Base-by-base conservation (phyloP, 2,888 invertebrate genomes). In the Sminthurides aquaticus region DNA sequence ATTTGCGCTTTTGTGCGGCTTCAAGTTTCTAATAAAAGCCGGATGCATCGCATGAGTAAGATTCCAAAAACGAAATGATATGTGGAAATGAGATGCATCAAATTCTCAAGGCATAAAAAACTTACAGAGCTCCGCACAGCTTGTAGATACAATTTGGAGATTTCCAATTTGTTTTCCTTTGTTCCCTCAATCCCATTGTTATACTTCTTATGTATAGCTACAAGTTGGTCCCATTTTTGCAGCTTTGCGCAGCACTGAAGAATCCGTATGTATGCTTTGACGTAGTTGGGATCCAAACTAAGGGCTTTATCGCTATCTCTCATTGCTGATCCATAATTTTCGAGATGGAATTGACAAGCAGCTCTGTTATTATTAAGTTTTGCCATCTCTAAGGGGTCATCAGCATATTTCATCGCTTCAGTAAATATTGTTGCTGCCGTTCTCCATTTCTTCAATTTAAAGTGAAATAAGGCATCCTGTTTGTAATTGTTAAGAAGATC, bases 381-480 rank as follows among this genome's bases (percentile, higher is more conserved):
- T 81, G 60, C 58, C 48, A 57, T 59, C 24, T 64, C 64, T 26
- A 27, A 20, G 20, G 59, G 26, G 27, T 64, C 56, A 22, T 69
- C 67, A 15, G 60, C 59, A 55, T 64, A 55, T 20, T 87, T 89
- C 49, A 98, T 85, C 1, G 91, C 98, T 79, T 94, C 93, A 0
- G 92, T 91, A 77, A 96, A 96, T 62, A 88, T 87, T 62, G 88
- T 79, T 67, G 94, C 86, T 0, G 96, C 92, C 77, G 92, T 82
- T 69, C 91, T 83, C 77, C 95, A 99, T 77, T 97, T 95, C 78
- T 92, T 95, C 76, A 89, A 86, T 77, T 94, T 91, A 78, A 94
- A 96, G 79, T 96, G 91, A 73, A 90, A 90, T 78, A 96, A 96
- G 0, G 98, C 99, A 80, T 98, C 98, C 64, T 93, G 92, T 78